Conservation (phyloP, 2,797 vertebrate genomes). For the Centroberyx gerrardi region DNA sequence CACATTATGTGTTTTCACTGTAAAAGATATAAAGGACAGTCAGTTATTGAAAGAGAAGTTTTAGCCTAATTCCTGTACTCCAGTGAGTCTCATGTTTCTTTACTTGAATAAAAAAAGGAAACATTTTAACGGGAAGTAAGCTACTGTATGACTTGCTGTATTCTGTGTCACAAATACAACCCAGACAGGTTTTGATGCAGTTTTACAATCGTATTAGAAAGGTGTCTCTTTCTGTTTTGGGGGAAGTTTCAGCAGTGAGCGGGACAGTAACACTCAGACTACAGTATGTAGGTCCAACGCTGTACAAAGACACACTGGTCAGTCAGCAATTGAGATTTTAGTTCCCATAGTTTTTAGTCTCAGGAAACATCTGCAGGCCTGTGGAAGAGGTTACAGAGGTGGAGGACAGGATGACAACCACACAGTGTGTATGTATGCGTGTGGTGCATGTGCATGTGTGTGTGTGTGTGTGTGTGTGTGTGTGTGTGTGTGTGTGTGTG, state of each 20-base stretch:
- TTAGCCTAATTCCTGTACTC: not conserved
- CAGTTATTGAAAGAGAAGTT: not conserved
- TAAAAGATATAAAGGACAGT: not conserved
- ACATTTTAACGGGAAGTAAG: too few relatives aligned
- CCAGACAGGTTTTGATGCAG: not conserved
- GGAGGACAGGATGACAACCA: slow-evolving; percentile 66
- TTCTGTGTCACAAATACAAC: not conserved
- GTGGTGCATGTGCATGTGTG: slow-evolving; percentile 12
- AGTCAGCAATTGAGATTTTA: slow-evolving; percentile 20
- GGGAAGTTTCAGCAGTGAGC: not conserved
- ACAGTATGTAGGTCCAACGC: slow-evolving; percentile 6
- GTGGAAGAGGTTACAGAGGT: slow-evolving; percentile 72
- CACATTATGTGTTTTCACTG: not conserved
- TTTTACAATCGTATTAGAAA: not conserved
- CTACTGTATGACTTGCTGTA: too few relatives aligned
- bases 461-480: slow-evolving; percentile 14
- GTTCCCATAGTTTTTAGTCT: slow-evolving; percentile 48
- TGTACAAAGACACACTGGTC: not conserved
- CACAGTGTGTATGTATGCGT: slow-evolving; percentile 27
- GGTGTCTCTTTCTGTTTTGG: not conserved
- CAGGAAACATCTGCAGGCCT: slow-evolving; percentile 78
- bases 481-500: slow-evolving; percentile 10
- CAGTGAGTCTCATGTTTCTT: not conserved
- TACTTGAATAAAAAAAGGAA: too few relatives aligned
- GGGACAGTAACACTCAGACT: slow-evolving; percentile 18